Base-by-base conservation (phyloP, 2,888 invertebrate species). In the Listrodromus nycthemerus region DNA sequence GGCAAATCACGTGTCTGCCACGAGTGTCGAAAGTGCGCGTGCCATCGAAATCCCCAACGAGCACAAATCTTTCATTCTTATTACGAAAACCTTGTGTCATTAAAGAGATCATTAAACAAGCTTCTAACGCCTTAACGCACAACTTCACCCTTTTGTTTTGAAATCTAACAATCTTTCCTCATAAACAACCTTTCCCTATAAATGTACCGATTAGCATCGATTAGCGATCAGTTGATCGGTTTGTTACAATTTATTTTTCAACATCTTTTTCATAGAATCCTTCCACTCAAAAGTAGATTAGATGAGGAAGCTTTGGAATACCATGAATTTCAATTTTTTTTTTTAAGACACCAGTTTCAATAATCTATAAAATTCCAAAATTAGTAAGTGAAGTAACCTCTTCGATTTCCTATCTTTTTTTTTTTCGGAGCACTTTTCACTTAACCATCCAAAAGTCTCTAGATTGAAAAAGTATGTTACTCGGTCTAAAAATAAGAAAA, bases 41-140 rank as follows among this genome's bases (percentile, higher is more conserved):
- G 80, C 69, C 83, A 70, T 80, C 55, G 69, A 70, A 24, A 78
- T 41, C 74, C 73, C 73, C 83, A 80, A 21, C 80, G 61, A 55
- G 74, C 74, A 24, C 83, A 21, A 45, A 80, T 80, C 67, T 77
- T 69, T 84, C 83, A 84, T 70, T 84, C 81, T 84, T 81, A 81
- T 81, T 74, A 74, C 73, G 5, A 58, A 80, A 84, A 77, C 73
- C 65, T 13, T 27, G 24, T 2, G 55, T 48, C 65, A 78, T 73
- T 73, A 65, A 79, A 10, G 27, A 27, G 75, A 70, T 50, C 55
- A 63, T 63, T 37, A 58, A 71, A 70, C 50, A 33, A 37, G 16
- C 50, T 61, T 21, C n/a, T 41, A 52, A 63, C 52, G 41, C n/a
- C 21, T 50, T 69, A 52, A 16, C 24, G 58, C 69, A 55, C 45